These are phyloP conservation scores for Drosophila sturtevanti DNA, from an alignment of 1,140 invertebrate genomes.

Conservation along the genomic window DNA sequence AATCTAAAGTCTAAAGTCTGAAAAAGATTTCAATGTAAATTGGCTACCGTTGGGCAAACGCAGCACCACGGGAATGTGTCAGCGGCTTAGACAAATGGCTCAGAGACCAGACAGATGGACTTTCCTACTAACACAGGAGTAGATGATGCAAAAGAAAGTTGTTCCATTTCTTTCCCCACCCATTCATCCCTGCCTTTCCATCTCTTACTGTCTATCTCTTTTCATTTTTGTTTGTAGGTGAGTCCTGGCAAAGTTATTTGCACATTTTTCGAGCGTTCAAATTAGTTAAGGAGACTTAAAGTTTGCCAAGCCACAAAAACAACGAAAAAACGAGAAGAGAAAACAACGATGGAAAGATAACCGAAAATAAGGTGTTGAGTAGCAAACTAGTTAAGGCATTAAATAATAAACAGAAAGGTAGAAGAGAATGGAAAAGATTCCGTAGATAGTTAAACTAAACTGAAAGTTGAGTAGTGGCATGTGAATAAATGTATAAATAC, in stretches of 20 bases:
- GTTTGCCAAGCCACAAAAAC: conserved; percentile 26
- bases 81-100: conserved; percentile 62
- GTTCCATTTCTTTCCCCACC: conserved; percentile 26
- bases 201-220: conserved; percentile 7
- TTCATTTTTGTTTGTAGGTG: neutral
- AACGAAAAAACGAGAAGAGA: neutral
- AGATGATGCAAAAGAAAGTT: conserved; percentile 20
- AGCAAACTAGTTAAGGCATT: conserved; percentile 62
- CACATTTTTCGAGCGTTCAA: conserved; percentile 62
- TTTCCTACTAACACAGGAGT: conserved; percentile 10
- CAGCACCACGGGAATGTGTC: conserved; percentile 66
- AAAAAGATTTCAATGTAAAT: conserved; percentile 72
- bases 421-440: neutral
- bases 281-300: conserved; percentile 66
- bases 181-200: conserved; percentile 1
- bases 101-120: conserved; percentile 20
- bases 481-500: too few relatives aligned
- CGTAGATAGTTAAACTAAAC: neutral
- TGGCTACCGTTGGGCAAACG: conserved; percentile 57
- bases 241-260: conserved; percentile 54
- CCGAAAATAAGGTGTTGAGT: conserved; percentile 54
- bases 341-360: conserved; percentile 3
- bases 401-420: conserved; percentile 55
- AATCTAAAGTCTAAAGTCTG: conserved; percentile 17
- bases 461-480: neutral